These are phyloP conservation scores for Drosophila pectinifera DNA, from an alignment of 1,140 invertebrate species.

Conservation along the genomic window DNA sequence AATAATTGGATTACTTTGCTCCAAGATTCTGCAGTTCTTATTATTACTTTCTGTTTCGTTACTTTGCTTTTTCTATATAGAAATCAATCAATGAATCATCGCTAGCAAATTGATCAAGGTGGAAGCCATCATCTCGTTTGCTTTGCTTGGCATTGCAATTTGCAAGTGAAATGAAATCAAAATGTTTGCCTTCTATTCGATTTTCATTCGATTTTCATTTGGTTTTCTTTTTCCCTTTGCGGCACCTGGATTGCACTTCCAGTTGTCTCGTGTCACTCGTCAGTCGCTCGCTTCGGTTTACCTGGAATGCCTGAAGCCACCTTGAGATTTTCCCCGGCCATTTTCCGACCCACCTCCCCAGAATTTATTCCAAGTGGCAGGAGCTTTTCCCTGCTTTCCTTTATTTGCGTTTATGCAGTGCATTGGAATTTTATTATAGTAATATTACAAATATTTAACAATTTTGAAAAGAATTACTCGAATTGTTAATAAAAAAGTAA, in stretches of 20 bases:
- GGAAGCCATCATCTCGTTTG: slow-evolving; percentile 15
- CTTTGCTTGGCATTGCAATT: slow-evolving; percentile 20
- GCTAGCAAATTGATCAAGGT: slow-evolving; percentile 26
- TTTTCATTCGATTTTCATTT: slow-evolving; percentile 15
- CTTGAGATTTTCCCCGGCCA: slow-evolving; percentile 8
- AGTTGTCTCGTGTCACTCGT: slow-evolving; percentile 19
- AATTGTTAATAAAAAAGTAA: too few relatives aligned
- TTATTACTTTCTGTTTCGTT: too few relatives aligned
- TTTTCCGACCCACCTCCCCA: neutral
- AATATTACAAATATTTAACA: neutral
- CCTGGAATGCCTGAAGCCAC: neutral
- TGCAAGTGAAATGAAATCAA: slow-evolving; percentile 22
- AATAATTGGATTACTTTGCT: too few relatives aligned
- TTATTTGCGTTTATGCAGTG: slow-evolving; percentile 2
- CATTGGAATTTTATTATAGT: neutral
- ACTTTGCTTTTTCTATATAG: too few relatives aligned
- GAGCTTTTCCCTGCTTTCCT: neutral
- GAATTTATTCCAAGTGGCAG: slow-evolving; percentile 2
- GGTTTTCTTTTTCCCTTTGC: slow-evolving; percentile 1
- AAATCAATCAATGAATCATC: slow-evolving; percentile 19
- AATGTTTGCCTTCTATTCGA: slow-evolving; percentile 10
- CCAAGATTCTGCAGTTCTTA: too few relatives aligned
- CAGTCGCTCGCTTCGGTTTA: slow-evolving; percentile 3
- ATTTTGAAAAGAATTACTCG: neutral
- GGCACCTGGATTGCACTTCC: slow-evolving; percentile 15